These are phyloP conservation scores for Podarcis muralis DNA, from an alignment of 2,113 vertebrate genomes.

Conservation along the genomic window DNA sequence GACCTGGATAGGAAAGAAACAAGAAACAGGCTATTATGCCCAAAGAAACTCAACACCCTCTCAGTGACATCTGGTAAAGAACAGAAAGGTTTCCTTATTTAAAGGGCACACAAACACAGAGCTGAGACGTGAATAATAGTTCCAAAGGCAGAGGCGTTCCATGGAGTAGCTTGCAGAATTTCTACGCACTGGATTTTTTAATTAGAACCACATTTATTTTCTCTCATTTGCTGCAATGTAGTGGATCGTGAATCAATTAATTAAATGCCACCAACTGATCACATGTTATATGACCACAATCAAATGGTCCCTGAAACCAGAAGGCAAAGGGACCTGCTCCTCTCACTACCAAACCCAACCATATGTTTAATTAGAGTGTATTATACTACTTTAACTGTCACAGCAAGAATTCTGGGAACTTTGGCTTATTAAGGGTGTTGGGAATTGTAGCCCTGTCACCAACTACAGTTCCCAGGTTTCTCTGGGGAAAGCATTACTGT, in stretches of 20 bases:
- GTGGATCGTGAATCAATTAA: not conserved
- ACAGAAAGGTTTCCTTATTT: not conserved
- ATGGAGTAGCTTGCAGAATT: not conserved
- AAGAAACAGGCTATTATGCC: not conserved
- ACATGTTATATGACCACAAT: not conserved
- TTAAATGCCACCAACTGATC: not conserved
- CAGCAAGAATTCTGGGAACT: too few relatives aligned
- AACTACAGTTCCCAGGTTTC: too few relatives aligned
- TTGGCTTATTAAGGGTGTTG: too few relatives aligned
- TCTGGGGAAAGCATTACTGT: too few relatives aligned
- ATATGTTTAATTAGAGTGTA: too few relatives aligned
- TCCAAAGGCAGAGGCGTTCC: not conserved
- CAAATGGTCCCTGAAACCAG: not conserved
- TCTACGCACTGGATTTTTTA: not conserved
- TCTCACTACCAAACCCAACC: not conserved
- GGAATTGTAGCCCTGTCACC: too few relatives aligned
- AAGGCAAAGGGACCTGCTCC: not conserved
- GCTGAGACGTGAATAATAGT: not conserved
- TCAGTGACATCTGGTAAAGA: not conserved
- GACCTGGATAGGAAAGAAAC: constrained; percentile 77
- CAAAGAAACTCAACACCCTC: not conserved
- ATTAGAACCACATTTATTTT: not conserved
- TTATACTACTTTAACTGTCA: too few relatives aligned
- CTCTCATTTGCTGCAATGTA: not conserved
- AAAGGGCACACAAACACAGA: not conserved